Conservation (phyloP, 2,888 invertebrate species). For the Cecidostiba fungosa region DNA sequence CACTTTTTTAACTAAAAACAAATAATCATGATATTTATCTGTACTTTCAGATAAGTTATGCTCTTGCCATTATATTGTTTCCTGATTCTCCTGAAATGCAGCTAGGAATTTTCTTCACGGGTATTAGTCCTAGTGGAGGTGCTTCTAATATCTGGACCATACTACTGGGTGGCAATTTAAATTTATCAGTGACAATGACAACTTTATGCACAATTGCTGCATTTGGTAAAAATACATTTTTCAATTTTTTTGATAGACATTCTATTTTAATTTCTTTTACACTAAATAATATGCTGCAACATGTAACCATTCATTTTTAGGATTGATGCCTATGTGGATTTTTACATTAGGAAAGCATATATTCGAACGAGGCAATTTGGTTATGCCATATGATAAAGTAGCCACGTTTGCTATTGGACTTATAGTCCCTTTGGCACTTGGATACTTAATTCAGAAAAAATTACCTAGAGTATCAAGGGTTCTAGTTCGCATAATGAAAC, state of each 20-base stretch:
- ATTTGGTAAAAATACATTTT: constrained; percentile 83
- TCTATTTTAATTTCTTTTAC: neutral
- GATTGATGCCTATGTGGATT: constrained; percentile 94
- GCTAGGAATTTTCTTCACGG: constrained; percentile 93
- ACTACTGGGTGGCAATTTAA: constrained; percentile 94
- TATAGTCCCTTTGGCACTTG: constrained; percentile 88
- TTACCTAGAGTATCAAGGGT: constrained; percentile 86
- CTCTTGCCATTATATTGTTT: constrained; percentile 87
- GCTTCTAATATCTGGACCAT: constrained; percentile 98
- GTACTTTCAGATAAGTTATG: constrained; percentile 86
- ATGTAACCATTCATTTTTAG: constrained; percentile 79
- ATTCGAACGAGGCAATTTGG: constrained; percentile 86
- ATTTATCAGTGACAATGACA: constrained; percentile 97
- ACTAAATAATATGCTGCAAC: constrained; percentile 3
- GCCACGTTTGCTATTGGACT: constrained; percentile 88
- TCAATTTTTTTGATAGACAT: neutral
- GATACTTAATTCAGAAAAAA: constrained; percentile 85
- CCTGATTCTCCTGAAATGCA: constrained; percentile 87
- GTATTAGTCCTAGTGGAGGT: constrained; percentile 95
- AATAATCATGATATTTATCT: neutral
- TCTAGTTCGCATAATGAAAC: constrained; percentile 91
- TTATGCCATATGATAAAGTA: constrained; percentile 90
- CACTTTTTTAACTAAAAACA: neutral
- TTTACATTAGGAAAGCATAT: constrained; percentile 91
- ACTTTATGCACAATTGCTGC: constrained; percentile 93